These are phyloP conservation scores for Coleophora flavipennella DNA, from an alignment of 2,888 invertebrate species.

Conservation along the genomic window DNA sequence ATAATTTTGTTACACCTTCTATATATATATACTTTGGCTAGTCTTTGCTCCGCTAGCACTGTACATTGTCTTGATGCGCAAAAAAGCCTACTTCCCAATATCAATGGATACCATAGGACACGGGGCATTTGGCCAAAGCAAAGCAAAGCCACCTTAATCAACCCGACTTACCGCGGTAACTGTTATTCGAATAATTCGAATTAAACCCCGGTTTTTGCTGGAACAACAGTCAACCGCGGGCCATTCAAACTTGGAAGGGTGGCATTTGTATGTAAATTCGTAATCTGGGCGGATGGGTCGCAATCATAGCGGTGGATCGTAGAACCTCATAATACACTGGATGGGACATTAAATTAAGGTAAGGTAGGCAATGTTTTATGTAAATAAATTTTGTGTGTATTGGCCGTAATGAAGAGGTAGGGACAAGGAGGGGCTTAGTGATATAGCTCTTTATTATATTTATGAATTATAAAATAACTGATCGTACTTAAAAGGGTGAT, in stretches of 20 bases:
- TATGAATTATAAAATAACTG: too few species aligned
- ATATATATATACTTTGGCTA: too few species aligned
- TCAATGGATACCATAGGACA: slow-evolving; percentile 35
- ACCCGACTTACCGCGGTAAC: slow-evolving; percentile 26
- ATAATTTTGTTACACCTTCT: too few species aligned
- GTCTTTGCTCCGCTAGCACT: too few species aligned
- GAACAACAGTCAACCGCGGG: slow-evolving; percentile 51
- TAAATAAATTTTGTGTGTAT: slow-evolving; percentile 1
- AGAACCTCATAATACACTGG: slow-evolving; percentile 23
- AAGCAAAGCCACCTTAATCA: slow-evolving; percentile 40
- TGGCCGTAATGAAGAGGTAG: neutral
- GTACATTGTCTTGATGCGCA: too few species aligned
- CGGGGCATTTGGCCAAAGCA: too few species aligned
- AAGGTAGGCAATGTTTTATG: slow-evolving; percentile 14
- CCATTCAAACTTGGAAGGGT: slow-evolving; percentile 59
- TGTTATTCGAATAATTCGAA: slow-evolving; percentile 55
- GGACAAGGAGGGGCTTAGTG: too few species aligned
- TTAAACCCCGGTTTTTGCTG: slow-evolving; percentile 61
- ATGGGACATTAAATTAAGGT: slow-evolving; percentile 19
- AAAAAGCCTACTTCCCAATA: too few species aligned
- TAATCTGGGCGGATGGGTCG: slow-evolving; percentile 50
- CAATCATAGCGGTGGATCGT: slow-evolving; percentile 36
- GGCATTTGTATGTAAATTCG: slow-evolving; percentile 67
- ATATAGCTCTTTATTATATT: too few species aligned
- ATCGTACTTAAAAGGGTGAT: too few species aligned